Percentiles rank a stretch among this genome's conserved stretches.
These are phyloP conservation scores for Pocillopora meandrina DNA, from an alignment of 92 coral and sea anemone genomes.

Conservation along the genomic window DNA sequence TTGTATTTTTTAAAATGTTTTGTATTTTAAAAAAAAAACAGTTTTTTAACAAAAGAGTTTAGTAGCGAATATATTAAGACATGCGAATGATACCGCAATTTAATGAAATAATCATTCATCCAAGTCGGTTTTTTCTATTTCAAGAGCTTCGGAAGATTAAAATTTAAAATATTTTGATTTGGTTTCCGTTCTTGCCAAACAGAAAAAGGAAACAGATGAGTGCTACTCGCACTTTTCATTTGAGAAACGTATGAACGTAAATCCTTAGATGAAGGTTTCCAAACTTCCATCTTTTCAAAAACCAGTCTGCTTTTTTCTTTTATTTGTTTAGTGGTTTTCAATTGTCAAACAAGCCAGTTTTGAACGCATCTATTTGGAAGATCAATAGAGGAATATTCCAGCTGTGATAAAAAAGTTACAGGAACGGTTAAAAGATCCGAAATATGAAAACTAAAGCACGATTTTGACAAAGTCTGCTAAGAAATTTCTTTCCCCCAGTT, in stretches of 20 bases:
- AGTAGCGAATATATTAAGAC: neutral
- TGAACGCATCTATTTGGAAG: neutral
- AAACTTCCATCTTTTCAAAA: neutral
- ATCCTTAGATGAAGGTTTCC: no score
- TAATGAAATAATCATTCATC: conserved; percentile 13
- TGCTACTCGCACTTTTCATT: conserved; percentile 1
- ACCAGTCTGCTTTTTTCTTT: neutral
- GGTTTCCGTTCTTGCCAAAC: neutral
- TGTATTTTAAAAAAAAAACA: no score
- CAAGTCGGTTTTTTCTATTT: conserved; percentile 8
- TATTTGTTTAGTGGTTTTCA: neutral
- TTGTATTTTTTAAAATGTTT: no score
- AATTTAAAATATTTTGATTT: conserved; percentile 6
- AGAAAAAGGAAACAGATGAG: neutral
- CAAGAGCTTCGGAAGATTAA: neutral
- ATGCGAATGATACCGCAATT: conserved; percentile 15
- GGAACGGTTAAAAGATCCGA: neutral
- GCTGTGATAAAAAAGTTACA: neutral
- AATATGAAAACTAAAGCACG: neutral
- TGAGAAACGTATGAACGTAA: neutral
- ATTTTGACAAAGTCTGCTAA: neutral
- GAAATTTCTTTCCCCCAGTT: no score
- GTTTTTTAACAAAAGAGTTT: no score
- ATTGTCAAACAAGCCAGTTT: neutral
- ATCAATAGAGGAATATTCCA: neutral